Percentiles rank a stretch among this genome's conserved stretches.
Evolutionary conservation across 2,888 invertebrate genomes (phyloP).

Genomic region (Idaea straminata): DNA sequence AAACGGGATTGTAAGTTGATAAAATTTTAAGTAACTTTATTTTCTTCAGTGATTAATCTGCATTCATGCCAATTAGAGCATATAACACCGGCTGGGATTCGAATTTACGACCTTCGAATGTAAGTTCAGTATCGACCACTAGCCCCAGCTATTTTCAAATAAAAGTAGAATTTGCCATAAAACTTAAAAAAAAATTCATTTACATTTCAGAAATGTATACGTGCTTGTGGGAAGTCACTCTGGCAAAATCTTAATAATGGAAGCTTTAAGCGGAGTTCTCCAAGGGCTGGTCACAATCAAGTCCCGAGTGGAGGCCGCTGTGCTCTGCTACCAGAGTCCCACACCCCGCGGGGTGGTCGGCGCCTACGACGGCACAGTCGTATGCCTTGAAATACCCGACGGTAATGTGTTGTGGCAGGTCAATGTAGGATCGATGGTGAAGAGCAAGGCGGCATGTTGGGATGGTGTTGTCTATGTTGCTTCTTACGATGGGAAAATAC

Average conservation of each 20-base stretch:
- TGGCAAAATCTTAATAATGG: constrained; percentile 82
- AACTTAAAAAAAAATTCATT: neutral
- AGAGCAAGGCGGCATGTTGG: constrained; percentile 74
- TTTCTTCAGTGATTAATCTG: neutral
- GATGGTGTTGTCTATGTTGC: constrained; percentile 81
- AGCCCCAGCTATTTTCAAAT: no score
- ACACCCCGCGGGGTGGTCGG: constrained; percentile 83
- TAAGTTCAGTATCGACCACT: no score
- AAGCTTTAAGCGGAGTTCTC: constrained; percentile 73
- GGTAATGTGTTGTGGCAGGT: constrained; percentile 82
- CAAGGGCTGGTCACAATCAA: constrained; percentile 76
- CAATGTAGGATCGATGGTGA: constrained; percentile 82
- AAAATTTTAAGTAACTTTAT: neutral
- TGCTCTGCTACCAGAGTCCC: constrained; percentile 58
- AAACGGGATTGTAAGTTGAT: constrained; percentile 65
- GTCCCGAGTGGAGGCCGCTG: constrained; percentile 87
- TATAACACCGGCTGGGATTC: no score
- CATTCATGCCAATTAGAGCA: no score
- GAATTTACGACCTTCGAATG: no score
- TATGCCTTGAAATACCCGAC: constrained; percentile 80
- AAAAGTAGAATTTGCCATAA: no score
- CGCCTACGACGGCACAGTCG: constrained; percentile 87
- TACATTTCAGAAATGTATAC: constrained; percentile 55
- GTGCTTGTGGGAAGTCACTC: constrained; percentile 83
- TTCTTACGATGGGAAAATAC: constrained; percentile 85